Base-by-base conservation (phyloP, 1,140 invertebrate genomes). In the Cephus cinctus region DNA sequence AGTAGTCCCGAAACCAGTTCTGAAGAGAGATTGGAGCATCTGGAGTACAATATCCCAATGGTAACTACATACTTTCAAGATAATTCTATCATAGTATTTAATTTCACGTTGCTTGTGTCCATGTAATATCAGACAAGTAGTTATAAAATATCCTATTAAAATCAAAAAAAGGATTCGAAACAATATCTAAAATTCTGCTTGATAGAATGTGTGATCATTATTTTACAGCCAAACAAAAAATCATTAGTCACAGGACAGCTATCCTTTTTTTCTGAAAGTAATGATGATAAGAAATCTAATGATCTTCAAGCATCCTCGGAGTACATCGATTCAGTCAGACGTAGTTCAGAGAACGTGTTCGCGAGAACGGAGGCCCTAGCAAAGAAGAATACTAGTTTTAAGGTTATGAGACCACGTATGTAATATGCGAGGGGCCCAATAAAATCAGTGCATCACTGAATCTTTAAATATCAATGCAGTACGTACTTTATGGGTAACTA, bases 301-400 rank as follows among this genome's bases (percentile, higher is more conserved):
- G 69, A 75, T 22, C 67, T 69, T 57, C 65, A 63, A 61, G 54
- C 69, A 20, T 70, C 71, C 20, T 67, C 57, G 20, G 67, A 76
- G 40, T 76, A 75, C 42, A 72, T 76, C 45, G 68, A 75, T 56
- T 73, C 70, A 6, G 73, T 76, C 36, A 68, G 63, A 59, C 57
- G 62, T 36, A 76, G 73, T 48, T 77, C 74, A 11, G 73, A 77
- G 46, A 73, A 71, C 50, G 73, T 78, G 21, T 77, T 66, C 46
- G 75, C 73, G 46, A 65, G 74, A 21, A 78, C 76, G 2, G 73
- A 78, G 58, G 75, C 75, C 40, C 69, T 78, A 43, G 67, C 73
- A 16, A 77, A 64, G 53, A 77, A 76, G 53, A 73, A 68, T 46
- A 67, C 68, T 40, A 76, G 73, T 50, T 78, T 78, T 39, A 78